These are phyloP conservation scores for Lamellibrachia columna DNA, from an alignment of 2,888 invertebrate genomes.

Conservation along the genomic window DNA sequence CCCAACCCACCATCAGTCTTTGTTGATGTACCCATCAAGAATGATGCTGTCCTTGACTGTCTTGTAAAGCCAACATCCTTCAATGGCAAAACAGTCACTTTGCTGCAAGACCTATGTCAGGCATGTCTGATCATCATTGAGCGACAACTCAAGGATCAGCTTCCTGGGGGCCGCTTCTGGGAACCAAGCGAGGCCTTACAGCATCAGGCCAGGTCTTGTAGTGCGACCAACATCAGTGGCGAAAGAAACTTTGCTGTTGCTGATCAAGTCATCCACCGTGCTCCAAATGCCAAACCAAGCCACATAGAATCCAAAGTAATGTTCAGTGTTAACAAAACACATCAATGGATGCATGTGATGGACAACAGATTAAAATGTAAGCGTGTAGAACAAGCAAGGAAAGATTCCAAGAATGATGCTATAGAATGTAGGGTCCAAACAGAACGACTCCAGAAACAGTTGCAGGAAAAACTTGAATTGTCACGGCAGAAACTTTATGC, in stretches of 20 bases:
- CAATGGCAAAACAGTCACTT: background rate
- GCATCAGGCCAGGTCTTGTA: background rate
- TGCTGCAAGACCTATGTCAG: background rate
- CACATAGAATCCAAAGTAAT: background rate
- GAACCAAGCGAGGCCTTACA: background rate
- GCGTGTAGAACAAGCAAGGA: no score
- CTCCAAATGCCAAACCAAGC: background rate
- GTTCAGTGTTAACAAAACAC: background rate
- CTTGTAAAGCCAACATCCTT: background rate
- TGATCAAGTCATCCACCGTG: background rate
- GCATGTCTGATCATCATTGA: background rate
- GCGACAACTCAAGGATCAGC: background rate
- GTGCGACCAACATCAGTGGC: background rate
- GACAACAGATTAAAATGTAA: background rate
- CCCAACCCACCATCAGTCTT: background rate
- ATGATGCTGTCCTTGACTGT: background rate
- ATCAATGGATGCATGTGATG: background rate
- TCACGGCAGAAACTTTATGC: background rate
- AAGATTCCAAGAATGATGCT: background rate
- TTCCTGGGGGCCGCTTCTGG: background rate
- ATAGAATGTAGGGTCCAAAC: background rate
- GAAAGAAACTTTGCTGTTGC: slow-evolving; percentile 14
- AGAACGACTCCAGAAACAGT: background rate
- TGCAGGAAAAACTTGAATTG: background rate
- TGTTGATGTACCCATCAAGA: slow-evolving; percentile 14